Evolutionary conservation across 2,888 invertebrate genomes (phyloP).

Genomic region (Xanthorhoe spadicearia): DNA sequence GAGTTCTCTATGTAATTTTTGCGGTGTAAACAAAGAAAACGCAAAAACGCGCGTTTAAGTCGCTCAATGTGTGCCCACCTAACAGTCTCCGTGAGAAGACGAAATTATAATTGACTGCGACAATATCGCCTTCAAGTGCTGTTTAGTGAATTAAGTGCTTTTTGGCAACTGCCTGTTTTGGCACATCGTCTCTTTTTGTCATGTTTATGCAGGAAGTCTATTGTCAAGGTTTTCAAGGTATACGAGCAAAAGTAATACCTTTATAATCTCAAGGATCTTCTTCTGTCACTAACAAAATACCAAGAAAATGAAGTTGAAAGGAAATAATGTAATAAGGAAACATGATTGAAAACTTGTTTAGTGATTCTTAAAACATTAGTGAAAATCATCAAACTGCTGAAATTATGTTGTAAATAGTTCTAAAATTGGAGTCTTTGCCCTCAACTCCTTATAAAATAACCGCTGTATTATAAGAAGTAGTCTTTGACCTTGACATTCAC

Average conservation of each 20-base stretch:
- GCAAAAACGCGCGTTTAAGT: not conserved
- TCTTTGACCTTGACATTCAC: not conserved
- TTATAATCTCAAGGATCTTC: too few relatives aligned
- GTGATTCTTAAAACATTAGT: too few relatives aligned
- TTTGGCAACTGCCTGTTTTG: slow-evolving; percentile 29
- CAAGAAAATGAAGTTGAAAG: too few relatives aligned
- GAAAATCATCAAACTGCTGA: not conserved
- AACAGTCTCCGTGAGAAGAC: slow-evolving; percentile 59
- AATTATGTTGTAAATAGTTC: not conserved
- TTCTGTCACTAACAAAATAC: too few relatives aligned
- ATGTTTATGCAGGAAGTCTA: not conserved
- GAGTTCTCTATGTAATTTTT: not conserved
- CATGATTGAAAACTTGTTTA: too few relatives aligned
- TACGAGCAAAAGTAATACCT: too few relatives aligned
- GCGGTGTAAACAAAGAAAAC: not conserved
- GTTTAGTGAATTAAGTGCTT: slow-evolving; percentile 45
- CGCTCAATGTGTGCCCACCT: not conserved
- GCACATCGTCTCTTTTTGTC: slow-evolving; percentile 26
- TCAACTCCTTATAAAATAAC: not conserved
- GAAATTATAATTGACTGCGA: slow-evolving; percentile 60
- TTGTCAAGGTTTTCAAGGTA: too few relatives aligned
- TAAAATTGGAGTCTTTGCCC: not conserved
- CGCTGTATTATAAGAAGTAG: not conserved
- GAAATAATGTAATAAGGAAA: too few relatives aligned
- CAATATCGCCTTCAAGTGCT: slow-evolving; percentile 43